Percentiles rank a stretch among this genome's conserved stretches.
These are phyloP conservation scores for Campylomormyrus tamandua DNA, from an alignment of 2,113 vertebrate species.

Conservation along the genomic window DNA sequence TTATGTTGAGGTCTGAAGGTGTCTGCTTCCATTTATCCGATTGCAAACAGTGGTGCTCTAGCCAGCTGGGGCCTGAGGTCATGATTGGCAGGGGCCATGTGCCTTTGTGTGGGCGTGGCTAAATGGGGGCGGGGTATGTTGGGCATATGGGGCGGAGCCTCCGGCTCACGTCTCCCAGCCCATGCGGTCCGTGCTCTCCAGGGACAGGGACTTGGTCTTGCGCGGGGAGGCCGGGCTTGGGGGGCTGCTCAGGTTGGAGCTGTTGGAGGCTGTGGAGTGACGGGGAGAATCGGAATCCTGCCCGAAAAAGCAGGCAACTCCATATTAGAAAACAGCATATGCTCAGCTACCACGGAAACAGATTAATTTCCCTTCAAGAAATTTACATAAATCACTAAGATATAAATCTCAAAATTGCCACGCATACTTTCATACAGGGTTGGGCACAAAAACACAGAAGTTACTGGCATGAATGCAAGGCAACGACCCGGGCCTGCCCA, in stretches of 20 bases:
- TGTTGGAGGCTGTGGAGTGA: slow-evolving; percentile 96
- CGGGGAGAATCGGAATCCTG: slow-evolving; percentile 96
- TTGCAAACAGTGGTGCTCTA: slow-evolving; percentile 7
- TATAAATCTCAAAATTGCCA: neutral
- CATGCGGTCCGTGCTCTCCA: slow-evolving; percentile 91
- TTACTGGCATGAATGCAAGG: neutral
- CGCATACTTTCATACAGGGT: neutral
- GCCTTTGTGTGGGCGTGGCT: slow-evolving; percentile 35
- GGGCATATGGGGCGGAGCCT: slow-evolving; percentile 18
- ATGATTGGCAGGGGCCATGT: slow-evolving; percentile 16
- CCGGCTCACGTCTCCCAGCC: slow-evolving; percentile 88
- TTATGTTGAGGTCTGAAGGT: neutral
- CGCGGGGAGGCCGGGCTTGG: slow-evolving; percentile 89
- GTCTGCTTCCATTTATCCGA: neutral
- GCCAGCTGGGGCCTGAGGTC: slow-evolving; percentile 21
- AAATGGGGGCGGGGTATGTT: slow-evolving; percentile 49
- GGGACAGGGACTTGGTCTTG: slow-evolving; percentile 91
- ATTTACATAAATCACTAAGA: neutral
- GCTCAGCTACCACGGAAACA: neutral
- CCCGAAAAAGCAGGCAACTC: slow-evolving; percentile 1
- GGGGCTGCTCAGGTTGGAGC: slow-evolving; percentile 97
- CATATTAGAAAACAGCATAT: neutral
- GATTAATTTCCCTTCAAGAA: neutral
- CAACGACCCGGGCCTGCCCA: neutral
- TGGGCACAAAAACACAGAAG: neutral